phyloP scores from a whole-genome alignment of 2,113 vertebrate species.

The Euleptes europaea region DNA sequence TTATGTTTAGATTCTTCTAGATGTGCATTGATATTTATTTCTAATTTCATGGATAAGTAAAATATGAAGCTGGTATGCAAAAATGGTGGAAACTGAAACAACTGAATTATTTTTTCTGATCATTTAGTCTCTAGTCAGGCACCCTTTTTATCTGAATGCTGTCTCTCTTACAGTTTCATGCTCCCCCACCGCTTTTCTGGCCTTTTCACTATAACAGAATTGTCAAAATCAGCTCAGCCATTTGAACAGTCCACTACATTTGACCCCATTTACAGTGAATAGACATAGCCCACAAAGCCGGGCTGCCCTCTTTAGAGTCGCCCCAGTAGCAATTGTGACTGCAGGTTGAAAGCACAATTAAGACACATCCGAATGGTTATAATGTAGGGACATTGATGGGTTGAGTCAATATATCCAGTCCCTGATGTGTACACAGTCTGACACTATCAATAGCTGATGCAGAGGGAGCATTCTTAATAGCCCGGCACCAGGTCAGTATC shows the following conservation, averaged over 20 bases:
- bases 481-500: not conserved
- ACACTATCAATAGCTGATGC: not conserved
- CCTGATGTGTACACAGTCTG: not conserved
- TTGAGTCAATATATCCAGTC: too few relatives aligned
- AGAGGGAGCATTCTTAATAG: not conserved
- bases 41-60: too few relatives aligned
- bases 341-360: not conserved
- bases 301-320: not conserved
- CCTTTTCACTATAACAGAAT: not conserved
- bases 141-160: not conserved
- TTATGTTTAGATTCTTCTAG: too few relatives aligned
- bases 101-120: not conserved
- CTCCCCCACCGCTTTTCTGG: not conserved
- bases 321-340: rapidly evolving
- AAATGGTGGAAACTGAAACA: not conserved
- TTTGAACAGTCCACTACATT: not conserved
- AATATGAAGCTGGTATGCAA: not conserved
- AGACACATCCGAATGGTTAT: not conserved
- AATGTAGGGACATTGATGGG: not conserved
- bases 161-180: not conserved
- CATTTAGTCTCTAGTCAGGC: not conserved
- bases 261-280: not conserved
- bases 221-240: not conserved
- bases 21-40: too few relatives aligned
- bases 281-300: not conserved